A percentile compares a stretch with the other conserved stretches of the same genome.
Conservation (phyloP, 2,113 vertebrate genomes). For the Albula glossodonta region DNA sequence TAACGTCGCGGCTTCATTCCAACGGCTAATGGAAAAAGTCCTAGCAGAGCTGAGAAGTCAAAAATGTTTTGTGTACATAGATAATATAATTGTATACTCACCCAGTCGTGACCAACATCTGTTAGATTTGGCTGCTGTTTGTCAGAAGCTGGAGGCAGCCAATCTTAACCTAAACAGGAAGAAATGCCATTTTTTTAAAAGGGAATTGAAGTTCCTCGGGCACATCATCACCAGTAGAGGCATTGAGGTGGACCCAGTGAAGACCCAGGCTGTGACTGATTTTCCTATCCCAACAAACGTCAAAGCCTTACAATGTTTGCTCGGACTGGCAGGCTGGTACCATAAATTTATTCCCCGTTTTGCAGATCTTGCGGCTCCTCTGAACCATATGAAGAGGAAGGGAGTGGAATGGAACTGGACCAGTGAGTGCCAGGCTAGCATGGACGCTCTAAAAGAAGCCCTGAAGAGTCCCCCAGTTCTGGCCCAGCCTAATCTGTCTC, state of each 20-base stretch:
- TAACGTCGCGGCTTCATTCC: conserved; percentile 9
- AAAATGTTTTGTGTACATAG: conserved; percentile 18
- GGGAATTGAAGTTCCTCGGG: conserved; percentile 7
- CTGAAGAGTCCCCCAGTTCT: conserved; percentile 4
- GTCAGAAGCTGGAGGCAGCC: not conserved
- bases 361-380: not conserved
- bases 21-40: conserved; percentile 13
- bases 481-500: not conserved
- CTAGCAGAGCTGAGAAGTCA: conserved; percentile 8
- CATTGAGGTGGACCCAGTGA: not conserved
- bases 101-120: not conserved
- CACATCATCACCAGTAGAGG: conserved; percentile 11
- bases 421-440: not conserved
- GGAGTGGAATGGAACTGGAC: conserved; percentile 24
- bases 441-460: not conserved
- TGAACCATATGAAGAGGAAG: conserved; percentile 12
- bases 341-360: conserved; percentile 26
- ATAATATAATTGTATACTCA: conserved; percentile 14
- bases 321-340: conserved; percentile 33
- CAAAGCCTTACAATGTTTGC: conserved; percentile 11
- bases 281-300: conserved; percentile 9
- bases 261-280: not conserved
- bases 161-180: conserved; percentile 13
- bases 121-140: not conserved
- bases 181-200: conserved; percentile 1